Conservation (phyloP, 2,888 invertebrate species). For the Nipponacmea schrenckii region DNA sequence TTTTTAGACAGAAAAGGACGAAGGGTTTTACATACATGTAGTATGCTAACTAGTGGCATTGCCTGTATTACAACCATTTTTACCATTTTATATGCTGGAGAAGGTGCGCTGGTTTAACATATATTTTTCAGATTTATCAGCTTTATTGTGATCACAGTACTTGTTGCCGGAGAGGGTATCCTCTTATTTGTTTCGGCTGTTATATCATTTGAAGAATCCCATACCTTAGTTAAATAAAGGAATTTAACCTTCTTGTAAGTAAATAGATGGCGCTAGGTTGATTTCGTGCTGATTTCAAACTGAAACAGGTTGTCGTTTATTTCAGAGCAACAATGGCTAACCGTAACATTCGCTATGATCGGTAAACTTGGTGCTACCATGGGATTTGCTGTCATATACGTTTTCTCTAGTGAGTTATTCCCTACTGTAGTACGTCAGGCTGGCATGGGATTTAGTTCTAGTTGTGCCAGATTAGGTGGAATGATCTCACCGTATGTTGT, state of each 20-base stretch:
- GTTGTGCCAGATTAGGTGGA: slow-evolving; percentile 43
- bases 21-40: slow-evolving; percentile 28
- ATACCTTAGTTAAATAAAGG: no score
- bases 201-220: no score
- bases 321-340: slow-evolving; percentile 39
- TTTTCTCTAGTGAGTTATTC: slow-evolving; percentile 43
- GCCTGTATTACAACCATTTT: slow-evolving; percentile 67
- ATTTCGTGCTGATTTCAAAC: no score
- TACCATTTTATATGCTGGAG: slow-evolving; percentile 31
- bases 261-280: no score
- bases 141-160: no score
- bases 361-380: slow-evolving; percentile 48
- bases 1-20: slow-evolving; percentile 39
- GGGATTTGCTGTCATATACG: slow-evolving; percentile 42
- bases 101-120: slow-evolving; percentile 22
- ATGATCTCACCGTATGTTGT: slow-evolving; percentile 51
- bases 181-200: no score
- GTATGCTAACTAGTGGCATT: slow-evolving; percentile 36
- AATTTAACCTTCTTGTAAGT: no score
- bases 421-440: slow-evolving; percentile 48
- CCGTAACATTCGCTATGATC: slow-evolving; percentile 41
- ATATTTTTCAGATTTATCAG: no score
- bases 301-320: background rate
- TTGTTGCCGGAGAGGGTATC: no score
- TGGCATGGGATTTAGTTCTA: slow-evolving; percentile 46